These are phyloP conservation scores for Carpatolechia fugitivella DNA, from an alignment of 2,888 invertebrate species.

Conservation along the genomic window DNA sequence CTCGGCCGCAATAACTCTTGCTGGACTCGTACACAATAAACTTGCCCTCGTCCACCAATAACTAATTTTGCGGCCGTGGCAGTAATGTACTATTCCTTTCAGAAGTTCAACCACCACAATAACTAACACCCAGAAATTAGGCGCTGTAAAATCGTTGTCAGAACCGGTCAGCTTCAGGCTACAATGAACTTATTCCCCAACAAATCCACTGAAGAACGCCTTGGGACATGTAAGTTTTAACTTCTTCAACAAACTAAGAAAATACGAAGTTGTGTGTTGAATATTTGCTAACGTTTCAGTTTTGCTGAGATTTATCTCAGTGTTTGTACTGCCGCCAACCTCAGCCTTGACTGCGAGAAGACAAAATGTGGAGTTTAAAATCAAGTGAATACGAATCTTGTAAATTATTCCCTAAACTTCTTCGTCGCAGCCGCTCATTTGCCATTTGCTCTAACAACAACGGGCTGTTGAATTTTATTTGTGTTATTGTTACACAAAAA, in stretches of 20 bases:
- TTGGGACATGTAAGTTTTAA: not conserved
- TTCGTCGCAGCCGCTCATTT: slow-evolving; percentile 11
- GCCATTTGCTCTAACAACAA: slow-evolving; percentile 13
- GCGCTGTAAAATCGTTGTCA: too few relatives aligned
- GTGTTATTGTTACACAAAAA: slow-evolving; percentile 5
- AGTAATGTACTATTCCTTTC: too few relatives aligned
- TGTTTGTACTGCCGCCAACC: not conserved
- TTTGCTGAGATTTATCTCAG: not conserved
- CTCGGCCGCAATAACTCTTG: too few relatives aligned
- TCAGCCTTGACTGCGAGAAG: not conserved
- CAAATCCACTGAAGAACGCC: not conserved
- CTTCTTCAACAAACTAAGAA: not conserved
- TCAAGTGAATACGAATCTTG: slow-evolving; percentile 21
- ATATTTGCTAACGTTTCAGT: not conserved
- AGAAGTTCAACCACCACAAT: too few relatives aligned
- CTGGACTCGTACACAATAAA: too few relatives aligned
- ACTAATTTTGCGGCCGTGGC: too few relatives aligned
- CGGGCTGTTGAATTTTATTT: not conserved
- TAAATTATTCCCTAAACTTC: slow-evolving; percentile 32
- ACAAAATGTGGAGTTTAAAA: slow-evolving; percentile 9
- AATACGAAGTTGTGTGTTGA: not conserved
- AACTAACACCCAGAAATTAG: too few relatives aligned
- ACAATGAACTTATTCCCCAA: not conserved
- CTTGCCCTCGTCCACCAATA: too few relatives aligned
- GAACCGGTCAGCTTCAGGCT: too few relatives aligned